Conservation (phyloP, 2,113 vertebrate species). For the Excalfactoria chinensis region DNA sequence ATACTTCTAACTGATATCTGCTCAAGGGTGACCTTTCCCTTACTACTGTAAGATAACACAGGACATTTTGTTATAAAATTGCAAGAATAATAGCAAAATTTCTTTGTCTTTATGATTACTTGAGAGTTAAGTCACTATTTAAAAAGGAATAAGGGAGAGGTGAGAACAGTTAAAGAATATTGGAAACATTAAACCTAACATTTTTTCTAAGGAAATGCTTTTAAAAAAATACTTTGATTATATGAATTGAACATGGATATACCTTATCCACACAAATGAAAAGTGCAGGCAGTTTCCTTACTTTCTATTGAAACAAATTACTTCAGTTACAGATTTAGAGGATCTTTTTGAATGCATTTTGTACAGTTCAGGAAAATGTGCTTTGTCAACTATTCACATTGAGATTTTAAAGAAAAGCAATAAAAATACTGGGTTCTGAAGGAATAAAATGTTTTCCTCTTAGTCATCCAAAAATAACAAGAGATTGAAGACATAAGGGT, state of each 20-base stretch:
- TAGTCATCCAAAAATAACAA: conserved; percentile 21
- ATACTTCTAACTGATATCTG: background rate
- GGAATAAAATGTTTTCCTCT: conserved; percentile 19
- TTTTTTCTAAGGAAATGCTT: background rate
- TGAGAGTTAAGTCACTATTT: background rate
- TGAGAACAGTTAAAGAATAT: background rate
- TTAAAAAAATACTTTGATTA: background rate
- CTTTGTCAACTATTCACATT: background rate
- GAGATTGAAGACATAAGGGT: background rate
- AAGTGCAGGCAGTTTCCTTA: background rate
- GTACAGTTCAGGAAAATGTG: background rate
- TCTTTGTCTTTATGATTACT: background rate
- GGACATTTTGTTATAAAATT: background rate
- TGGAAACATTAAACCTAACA: background rate
- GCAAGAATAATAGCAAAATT: background rate
- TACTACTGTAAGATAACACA: background rate
- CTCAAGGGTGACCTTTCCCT: background rate
- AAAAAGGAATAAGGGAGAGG: background rate
- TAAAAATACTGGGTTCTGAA: background rate
- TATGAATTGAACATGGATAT: background rate
- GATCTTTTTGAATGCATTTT: background rate
- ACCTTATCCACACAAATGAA: background rate
- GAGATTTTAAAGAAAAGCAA: background rate
- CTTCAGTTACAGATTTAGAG: background rate
- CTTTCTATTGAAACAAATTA: background rate